Base-by-base conservation (phyloP, 2,113 vertebrate genomes). In the Calcarius ornatus region DNA sequence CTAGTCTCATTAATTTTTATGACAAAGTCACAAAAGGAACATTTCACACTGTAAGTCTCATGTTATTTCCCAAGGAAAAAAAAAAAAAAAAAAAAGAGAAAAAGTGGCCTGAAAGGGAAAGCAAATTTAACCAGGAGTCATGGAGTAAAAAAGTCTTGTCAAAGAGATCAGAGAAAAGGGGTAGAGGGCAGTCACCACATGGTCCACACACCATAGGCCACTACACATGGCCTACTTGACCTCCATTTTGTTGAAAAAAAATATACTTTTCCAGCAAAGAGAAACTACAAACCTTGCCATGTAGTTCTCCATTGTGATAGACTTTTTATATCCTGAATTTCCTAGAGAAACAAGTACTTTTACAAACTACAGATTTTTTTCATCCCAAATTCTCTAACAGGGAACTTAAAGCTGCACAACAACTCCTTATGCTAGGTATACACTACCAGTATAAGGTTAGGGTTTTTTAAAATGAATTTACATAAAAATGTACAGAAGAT, bases 1-100 rank as follows among this genome's bases (percentile, higher is more conserved):
- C 75, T 89, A 88, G 80, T 84, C 42, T 79, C 77, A 85, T 71
- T 88, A 80, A 64, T 77, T 95, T 94, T 96, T 56, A 93, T 54
- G 80, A 79, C 70, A 87, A 65, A 83, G 63, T 81, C 72, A 87
- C 69, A 91, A 78, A 94, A 89, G 38, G 64, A 90, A 72, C 31
- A 59, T 68, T 90, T 79, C 28, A 38, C n/a, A 5, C 59, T 77
- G 11, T 65, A 87, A 87, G 54, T 54, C 19, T 73, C 56, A 21
- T 11, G 40, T 37, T 92, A 88, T 77, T 86, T 86, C 68, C 28
- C 43, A 75, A 56, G 35, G 20, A 16, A 35, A 27, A 50, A 85
- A 47, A 15, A 77, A 37, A 48, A 50, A 85, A 47, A 15, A 77
- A 15, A 77, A 23, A 43, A 31, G 31, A 56, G 31, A n/a, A n/a